phyloP scores from a whole-genome alignment of 1,140 invertebrate genomes.

The Drosophila neocordata region DNA sequence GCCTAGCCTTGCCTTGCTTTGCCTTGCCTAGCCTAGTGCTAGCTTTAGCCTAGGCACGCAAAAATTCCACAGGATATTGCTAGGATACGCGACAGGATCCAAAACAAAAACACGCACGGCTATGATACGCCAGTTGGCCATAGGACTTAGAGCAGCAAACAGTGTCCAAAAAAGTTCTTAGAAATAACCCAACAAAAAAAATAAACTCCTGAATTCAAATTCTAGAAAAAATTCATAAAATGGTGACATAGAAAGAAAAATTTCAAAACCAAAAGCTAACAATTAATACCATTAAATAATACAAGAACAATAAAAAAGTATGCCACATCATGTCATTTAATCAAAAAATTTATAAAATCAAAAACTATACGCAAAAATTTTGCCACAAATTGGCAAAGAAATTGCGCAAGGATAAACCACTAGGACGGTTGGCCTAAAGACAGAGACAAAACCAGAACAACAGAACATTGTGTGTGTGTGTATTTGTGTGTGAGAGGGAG shows the following conservation, averaged over 20 bases:
- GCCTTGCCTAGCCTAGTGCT: slow-evolving; percentile 28
- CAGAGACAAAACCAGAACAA: no score
- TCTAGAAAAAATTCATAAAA: slow-evolving; percentile 26
- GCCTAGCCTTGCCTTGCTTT: slow-evolving; percentile 45
- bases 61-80: slow-evolving; percentile 69
- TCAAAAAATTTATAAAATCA: slow-evolving; percentile 79
- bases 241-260: slow-evolving; percentile 67
- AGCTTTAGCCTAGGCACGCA: slow-evolving; percentile 40
- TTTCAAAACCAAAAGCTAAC: slow-evolving; percentile 2
- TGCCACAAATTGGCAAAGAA: slow-evolving; percentile 66
- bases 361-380: slow-evolving; percentile 69
- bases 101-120: slow-evolving; percentile 78
- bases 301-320: background rate
- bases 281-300: slow-evolving; percentile 2
- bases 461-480: background rate
- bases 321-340: slow-evolving; percentile 67
- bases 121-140: slow-evolving; percentile 70
- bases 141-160: slow-evolving; percentile 59
- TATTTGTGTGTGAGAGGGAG: background rate
- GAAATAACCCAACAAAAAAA: slow-evolving; percentile 13
- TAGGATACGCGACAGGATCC: slow-evolving; percentile 67
- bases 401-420: slow-evolving; percentile 66
- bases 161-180: slow-evolving; percentile 32
- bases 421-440: slow-evolving; percentile 64
- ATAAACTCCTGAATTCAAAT: slow-evolving; percentile 14